Evolutionary conservation across 2,888 invertebrate genomes (phyloP), one percentile per base, ranked within the genome.

Genomic region (Spialia ferax): DNA sequence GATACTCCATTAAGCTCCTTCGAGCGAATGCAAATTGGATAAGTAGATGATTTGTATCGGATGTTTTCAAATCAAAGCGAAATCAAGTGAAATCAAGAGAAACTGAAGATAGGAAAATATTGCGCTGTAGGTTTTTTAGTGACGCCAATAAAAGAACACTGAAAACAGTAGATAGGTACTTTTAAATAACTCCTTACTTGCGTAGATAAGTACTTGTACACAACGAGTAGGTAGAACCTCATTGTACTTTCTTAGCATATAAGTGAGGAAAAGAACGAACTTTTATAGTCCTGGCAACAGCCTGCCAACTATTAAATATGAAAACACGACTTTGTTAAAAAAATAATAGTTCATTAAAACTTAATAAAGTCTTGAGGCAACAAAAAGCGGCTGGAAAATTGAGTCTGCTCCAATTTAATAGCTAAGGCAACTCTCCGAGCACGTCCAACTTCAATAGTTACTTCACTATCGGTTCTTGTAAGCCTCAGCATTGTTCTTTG

Each of bases 371-470:
- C 50, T 22, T 13, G 13, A 13, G 22, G 20, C 18, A 22, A 22
- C 13, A 22, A 22, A 11, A 50, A 50, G 22, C 50, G 13, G 22
- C 50, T 22, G 22, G 22, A 50, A 50, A 50, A 50, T 50, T 22
- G 50, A 20, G 22, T 50, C 50, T 18, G 35, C n/a, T 38, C 42
- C 42, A 13, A 45, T 38, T 26, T 45, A 60, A 60, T 60, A 15
- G 26, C 29, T 60, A 48, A 1, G 29, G 45, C 15, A 60, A 18
- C 23, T 32, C 60, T 26, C 11, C 18, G 7, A 48, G 26, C 20
- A 23, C 23, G 38, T 60, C 26, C 26, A 45, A 29, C 26, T 60
- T 60, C 45, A 60, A 45, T 60, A 60, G 23, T 45, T 38, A 20
- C 45, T 29, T 48, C 29, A 20, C 15, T 45, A 42, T 42, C 42